Conservation (phyloP, 2,888 invertebrate species). For the Furcula furcula region DNA sequence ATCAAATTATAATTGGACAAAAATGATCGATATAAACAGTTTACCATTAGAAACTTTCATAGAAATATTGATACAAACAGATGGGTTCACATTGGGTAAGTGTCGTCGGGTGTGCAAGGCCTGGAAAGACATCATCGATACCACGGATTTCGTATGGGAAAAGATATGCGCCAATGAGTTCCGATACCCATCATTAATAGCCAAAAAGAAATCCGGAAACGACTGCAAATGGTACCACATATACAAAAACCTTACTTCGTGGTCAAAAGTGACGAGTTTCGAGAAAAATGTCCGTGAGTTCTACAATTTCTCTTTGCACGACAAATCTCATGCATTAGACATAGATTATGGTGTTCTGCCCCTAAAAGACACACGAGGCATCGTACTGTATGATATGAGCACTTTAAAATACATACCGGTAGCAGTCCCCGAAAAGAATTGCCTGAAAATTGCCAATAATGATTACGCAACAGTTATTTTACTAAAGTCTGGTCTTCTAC, state of each 20-base stretch:
- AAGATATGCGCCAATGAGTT: constrained; percentile 50
- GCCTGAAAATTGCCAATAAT: constrained; percentile 55
- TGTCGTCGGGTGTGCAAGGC: constrained; percentile 57
- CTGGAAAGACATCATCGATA: constrained; percentile 56
- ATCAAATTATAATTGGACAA: background rate
- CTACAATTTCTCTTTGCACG: constrained; percentile 54
- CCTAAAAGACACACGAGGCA: constrained; percentile 52
- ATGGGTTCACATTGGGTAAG: constrained; percentile 51
- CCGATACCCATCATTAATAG: constrained; percentile 51
- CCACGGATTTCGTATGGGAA: constrained; percentile 53
- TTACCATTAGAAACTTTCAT: constrained; percentile 60
- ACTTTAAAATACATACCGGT: constrained; percentile 58
- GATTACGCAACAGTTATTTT: constrained; percentile 47
- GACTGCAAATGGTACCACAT: constrained; percentile 58
- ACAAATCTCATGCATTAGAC: constrained; percentile 50
- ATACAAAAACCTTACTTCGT: constrained; percentile 56
- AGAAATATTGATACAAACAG: constrained; percentile 51
- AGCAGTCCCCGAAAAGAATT: constrained; percentile 50
- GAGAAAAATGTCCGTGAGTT: constrained; percentile 48
- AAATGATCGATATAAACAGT: constrained; percentile 36
- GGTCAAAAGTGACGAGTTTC: constrained; percentile 42
- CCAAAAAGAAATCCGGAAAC: constrained; percentile 53
- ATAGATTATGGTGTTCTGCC: constrained; percentile 56
- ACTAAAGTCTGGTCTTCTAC: constrained; percentile 46
- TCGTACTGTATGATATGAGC: constrained; percentile 53